phyloP scores from a whole-genome alignment of 1,140 invertebrate genomes.

The Aphaenogaster rudis region DNA sequence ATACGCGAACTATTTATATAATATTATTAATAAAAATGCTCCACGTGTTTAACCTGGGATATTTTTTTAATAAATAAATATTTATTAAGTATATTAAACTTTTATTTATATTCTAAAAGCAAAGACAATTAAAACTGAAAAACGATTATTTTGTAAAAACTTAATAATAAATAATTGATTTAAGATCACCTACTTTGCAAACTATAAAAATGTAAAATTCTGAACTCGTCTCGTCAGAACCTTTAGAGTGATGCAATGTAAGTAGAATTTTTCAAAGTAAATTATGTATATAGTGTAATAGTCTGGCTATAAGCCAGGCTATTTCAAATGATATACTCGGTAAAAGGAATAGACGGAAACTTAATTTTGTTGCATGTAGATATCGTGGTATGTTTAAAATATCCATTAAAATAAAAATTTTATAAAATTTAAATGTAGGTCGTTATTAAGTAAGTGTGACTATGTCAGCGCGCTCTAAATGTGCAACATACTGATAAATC shows the following conservation, averaged over 20 bases:
- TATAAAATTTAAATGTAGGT: not conserved
- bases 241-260: not conserved
- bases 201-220: slow-evolving; percentile 3
- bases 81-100: not conserved
- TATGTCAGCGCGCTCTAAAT: not conserved
- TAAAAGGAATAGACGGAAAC: not conserved
- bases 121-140: not conserved
- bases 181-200: not conserved
- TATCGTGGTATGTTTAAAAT: not conserved
- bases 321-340: slow-evolving; percentile 1
- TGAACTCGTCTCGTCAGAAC: not conserved
- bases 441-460: not conserved
- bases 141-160: not conserved
- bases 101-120: not conserved
- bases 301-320: not conserved
- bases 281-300: not conserved
- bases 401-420: not conserved
- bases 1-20: not conserved
- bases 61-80: not conserved
- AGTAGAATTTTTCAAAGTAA: not conserved
- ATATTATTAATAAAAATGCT: not conserved
- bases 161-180: not conserved
- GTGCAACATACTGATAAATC: slow-evolving; percentile 2
- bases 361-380: not conserved
- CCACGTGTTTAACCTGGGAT: not conserved